Evolutionary conservation across 2,888 invertebrate genomes (phyloP), one percentile per base, ranked within the genome.

Genomic region (Eugnorisma glareosa): DNA sequence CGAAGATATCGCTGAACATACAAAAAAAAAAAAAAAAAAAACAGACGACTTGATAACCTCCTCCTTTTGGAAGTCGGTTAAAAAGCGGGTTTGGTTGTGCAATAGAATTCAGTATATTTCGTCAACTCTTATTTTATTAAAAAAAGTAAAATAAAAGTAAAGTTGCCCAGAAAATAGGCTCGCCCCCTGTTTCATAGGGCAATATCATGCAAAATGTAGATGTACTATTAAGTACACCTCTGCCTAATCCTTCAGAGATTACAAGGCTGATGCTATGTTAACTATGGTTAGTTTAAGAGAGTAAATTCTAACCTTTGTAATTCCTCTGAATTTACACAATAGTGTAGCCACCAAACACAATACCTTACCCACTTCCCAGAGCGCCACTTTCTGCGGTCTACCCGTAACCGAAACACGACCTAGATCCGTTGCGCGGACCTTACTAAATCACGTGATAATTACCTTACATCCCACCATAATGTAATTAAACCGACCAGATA

Each of bases 371-470:
- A n/a, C 37, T 79, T 78, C 68, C 57, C 79, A 31, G 69, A n/a
- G 18, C 54, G 3, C 35, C n/a, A 66, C 15, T 73, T 66, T 64
- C 83, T 31, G 81, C 67, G 84, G 81, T 84, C 61, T 31, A 45
- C 35, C 51, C 35, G 35, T 43, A 70, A 61, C 63, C 63, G 7
- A 54, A 84, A 75, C 84, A 72, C n/a, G 28, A 31, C 63, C 71
- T 40, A 61, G 37, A 67, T 67, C 28, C 28, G 67, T 57, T 37
- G 48, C 37, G 21, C 59, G 35, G 31, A 78, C 78, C 73, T 67
- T 45, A 82, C 74, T 82, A 85, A 85, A 82, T 83, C 86, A 77
- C 69, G 59, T 67, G 72, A 78, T 82, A 83, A 85, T 82, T 74
- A 72, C 71, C 69, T 73, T 64, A 73, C 67, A 70, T 70, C 63